These are phyloP conservation scores for Cygnus buccinator DNA, from an alignment of 2,113 vertebrate genomes.

Conservation along the genomic window DNA sequence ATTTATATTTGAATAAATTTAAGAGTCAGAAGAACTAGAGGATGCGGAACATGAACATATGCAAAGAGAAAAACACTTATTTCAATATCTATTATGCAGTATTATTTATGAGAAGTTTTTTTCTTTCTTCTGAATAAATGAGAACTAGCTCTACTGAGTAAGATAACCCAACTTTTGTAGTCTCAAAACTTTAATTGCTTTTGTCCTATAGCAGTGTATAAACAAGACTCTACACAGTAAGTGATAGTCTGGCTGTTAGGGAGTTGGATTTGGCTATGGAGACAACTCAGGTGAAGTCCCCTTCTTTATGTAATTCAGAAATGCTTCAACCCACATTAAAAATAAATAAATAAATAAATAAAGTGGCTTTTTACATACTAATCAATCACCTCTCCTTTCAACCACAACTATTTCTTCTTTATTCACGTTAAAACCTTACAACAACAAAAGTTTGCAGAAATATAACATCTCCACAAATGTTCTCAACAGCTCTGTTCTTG, in stretches of 20 bases:
- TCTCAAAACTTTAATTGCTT: neutral
- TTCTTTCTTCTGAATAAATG: neutral
- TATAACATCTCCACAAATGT: neutral
- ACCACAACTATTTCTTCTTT: neutral
- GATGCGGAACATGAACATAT: neutral
- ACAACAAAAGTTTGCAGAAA: neutral
- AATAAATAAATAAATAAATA: neutral
- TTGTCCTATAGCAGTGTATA: neutral
- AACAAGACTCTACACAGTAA: neutral
- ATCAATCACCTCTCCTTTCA: neutral
- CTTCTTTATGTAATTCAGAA: neutral
- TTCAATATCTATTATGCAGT: neutral
- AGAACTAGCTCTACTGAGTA: neutral
- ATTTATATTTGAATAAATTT: neutral
- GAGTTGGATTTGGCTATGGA: neutral
- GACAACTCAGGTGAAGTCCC: neutral
- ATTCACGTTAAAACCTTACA: neutral
- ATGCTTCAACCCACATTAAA: neutral
- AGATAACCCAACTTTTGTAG: neutral
- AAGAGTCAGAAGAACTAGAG: neutral
- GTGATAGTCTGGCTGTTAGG: neutral
- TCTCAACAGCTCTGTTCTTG: neutral
- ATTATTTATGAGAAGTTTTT: neutral
- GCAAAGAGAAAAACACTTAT: neutral
- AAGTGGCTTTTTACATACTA: accelerated